These are phyloP conservation scores for Enteromius unitaeniatus DNA, from an alignment of 2,797 vertebrate species.

Conservation along the genomic window DNA sequence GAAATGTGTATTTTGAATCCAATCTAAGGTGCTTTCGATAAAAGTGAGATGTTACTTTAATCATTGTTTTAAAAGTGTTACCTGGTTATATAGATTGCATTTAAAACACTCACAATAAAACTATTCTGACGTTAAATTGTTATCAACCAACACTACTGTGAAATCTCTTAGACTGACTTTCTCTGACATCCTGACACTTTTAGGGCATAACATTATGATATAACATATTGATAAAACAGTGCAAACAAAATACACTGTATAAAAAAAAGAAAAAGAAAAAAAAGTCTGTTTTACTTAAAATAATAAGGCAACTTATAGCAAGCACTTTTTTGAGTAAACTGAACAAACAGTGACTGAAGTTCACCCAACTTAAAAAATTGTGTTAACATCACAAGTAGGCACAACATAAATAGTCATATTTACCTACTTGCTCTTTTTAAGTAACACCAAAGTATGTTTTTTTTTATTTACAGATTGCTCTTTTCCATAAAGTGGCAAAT, in stretches of 20 bases:
- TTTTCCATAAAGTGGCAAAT: no score
- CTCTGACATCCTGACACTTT: background rate
- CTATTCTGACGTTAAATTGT: no score
- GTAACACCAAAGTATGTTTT: no score
- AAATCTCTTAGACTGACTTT: background rate
- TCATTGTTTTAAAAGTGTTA: background rate
- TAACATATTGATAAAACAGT: background rate
- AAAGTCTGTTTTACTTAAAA: background rate
- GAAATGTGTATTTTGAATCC: background rate
- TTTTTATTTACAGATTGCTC: no score
- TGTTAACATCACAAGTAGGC: background rate
- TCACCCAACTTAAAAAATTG: background rate
- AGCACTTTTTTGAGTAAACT: background rate
- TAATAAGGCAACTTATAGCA: background rate
- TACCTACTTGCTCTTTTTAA: background rate
- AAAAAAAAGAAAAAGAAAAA: background rate
- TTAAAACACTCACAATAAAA: background rate
- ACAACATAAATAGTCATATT: background rate
- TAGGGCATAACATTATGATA: background rate
- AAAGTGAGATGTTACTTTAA: background rate
- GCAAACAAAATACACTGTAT: background rate
- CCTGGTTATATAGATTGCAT: background rate
- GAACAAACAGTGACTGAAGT: background rate
- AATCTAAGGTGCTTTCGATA: background rate
- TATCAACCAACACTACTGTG: background rate